These are phyloP conservation scores for Actinia equina DNA, from an alignment of 64 coral and sea anemone species.

Conservation along the genomic window DNA sequence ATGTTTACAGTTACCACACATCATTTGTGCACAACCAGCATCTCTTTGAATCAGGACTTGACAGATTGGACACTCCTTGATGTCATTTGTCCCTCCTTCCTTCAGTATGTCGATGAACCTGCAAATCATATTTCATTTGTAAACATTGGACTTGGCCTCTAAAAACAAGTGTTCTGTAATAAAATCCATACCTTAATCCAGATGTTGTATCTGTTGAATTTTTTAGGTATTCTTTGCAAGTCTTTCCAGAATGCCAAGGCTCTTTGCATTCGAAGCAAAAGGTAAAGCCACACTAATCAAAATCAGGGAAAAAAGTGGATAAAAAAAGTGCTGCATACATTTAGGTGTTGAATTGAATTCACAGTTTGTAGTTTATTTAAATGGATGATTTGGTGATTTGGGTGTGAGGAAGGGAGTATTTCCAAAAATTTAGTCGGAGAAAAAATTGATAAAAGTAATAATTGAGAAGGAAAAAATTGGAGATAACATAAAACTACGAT, in stretches of 20 bases:
- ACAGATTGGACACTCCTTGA: conserved; percentile 87
- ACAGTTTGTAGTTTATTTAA: too few relatives aligned
- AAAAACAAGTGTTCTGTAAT: too few relatives aligned
- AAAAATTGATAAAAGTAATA: too few relatives aligned
- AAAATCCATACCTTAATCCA: conserved; percentile 50
- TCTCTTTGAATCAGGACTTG: conserved; percentile 82
- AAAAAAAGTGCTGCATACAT: neutral
- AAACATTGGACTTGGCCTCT: too few relatives aligned
- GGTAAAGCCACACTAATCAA: conserved; percentile 77
- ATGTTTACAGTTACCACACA: conserved; percentile 93
- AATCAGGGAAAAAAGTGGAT: neutral
- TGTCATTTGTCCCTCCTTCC: conserved; percentile 45
- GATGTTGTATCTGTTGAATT: conserved; percentile 52
- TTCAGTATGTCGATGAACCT: conserved; percentile 84
- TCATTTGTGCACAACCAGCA: conserved; percentile 93
- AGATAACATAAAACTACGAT: too few relatives aligned
- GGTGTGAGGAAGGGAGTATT: too few relatives aligned
- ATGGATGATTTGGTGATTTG: too few relatives aligned
- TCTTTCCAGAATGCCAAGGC: conserved; percentile 55
- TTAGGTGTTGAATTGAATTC: too few relatives aligned
- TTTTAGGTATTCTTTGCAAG: conserved; percentile 62
- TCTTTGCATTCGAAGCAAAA: conserved; percentile 94
- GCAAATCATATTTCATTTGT: neutral
- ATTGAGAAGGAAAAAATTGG: too few relatives aligned
- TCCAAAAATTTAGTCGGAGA: too few relatives aligned